Evolutionary conservation across 2,797 vertebrate genomes (phyloP).

Genomic region (Ptychobarbus kaznakovi): DNA sequence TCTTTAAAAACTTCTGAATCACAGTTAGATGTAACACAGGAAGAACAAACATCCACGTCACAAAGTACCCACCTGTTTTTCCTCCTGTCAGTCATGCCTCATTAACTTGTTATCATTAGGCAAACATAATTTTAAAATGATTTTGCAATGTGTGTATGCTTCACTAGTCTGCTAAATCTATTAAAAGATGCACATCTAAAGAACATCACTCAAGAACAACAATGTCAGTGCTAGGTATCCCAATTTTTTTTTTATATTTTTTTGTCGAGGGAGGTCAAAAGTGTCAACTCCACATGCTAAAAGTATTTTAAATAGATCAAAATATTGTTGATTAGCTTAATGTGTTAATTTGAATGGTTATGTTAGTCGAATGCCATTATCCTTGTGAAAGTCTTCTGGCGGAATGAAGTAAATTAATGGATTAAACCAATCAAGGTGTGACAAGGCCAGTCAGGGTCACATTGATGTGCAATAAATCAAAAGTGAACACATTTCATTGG

Average conservation of each 20-base stretch:
- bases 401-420: slow-evolving; percentile 35
- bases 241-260: neutral
- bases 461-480: slow-evolving; percentile 41
- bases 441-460: slow-evolving; percentile 38
- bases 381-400: slow-evolving; percentile 3
- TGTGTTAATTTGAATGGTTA: slow-evolving; percentile 21
- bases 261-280: neutral
- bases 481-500: slow-evolving; percentile 38
- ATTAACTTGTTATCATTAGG: slow-evolving; percentile 46
- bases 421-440: slow-evolving; percentile 38
- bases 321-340: slow-evolving; percentile 21
- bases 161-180: slow-evolving; percentile 10
- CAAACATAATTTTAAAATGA: slow-evolving; percentile 39
- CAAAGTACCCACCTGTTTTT: slow-evolving; percentile 25
- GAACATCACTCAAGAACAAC: neutral
- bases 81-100: slow-evolving; percentile 27
- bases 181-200: slow-evolving; percentile 15
- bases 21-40: neutral
- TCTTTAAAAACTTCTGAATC: neutral
- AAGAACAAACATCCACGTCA: slow-evolving; percentile 6
- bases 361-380: slow-evolving; percentile 20
- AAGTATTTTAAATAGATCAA: slow-evolving; percentile 20
- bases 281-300: neutral
- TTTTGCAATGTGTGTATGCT: slow-evolving; percentile 14
- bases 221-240: neutral